Evolutionary conservation across 2,113 vertebrate species (phyloP).

Genomic region (Phycodurus eques): DNA sequence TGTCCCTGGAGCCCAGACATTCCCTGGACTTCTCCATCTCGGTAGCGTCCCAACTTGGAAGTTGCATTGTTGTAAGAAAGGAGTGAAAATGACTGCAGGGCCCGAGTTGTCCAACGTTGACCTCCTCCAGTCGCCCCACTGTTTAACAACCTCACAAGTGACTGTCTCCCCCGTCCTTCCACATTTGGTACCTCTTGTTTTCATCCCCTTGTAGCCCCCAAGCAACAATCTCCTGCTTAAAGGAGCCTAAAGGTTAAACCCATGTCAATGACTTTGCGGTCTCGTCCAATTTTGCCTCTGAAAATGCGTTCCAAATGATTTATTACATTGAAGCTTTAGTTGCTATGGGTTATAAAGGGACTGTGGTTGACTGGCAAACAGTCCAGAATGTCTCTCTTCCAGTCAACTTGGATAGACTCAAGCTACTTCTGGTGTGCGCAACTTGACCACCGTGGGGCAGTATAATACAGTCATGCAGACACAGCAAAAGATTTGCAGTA

Average conservation of each 20-base stretch:
- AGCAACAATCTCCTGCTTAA: conserved; percentile 23
- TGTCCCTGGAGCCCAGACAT: conserved; percentile 60
- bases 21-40: conserved; percentile 30
- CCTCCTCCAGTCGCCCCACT: conserved; percentile 47
- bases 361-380: too few species aligned
- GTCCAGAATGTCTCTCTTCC: too few species aligned
- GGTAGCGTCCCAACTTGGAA: conserved; percentile 18
- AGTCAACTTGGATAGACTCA: too few species aligned
- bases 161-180: conserved; percentile 53
- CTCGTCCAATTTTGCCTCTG: background rate
- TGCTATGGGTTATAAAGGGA: too few species aligned
- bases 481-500: too few species aligned
- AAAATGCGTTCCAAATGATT: background rate
- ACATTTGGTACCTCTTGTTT: conserved; percentile 8
- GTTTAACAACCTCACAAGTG: conserved; percentile 64
- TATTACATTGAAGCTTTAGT: background rate
- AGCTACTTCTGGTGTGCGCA: too few species aligned
- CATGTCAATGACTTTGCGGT: conserved; percentile 16
- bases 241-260: conserved; percentile 32
- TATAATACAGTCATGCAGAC: too few species aligned
- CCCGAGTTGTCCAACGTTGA: conserved; percentile 51
- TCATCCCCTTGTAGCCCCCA: conserved; percentile 17
- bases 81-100: conserved; percentile 57
- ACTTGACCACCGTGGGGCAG: too few species aligned
- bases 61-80: conserved; percentile 43